These are phyloP conservation scores for Acholoe squamosa DNA, from an alignment of 2,888 invertebrate species.

Conservation along the genomic window DNA sequence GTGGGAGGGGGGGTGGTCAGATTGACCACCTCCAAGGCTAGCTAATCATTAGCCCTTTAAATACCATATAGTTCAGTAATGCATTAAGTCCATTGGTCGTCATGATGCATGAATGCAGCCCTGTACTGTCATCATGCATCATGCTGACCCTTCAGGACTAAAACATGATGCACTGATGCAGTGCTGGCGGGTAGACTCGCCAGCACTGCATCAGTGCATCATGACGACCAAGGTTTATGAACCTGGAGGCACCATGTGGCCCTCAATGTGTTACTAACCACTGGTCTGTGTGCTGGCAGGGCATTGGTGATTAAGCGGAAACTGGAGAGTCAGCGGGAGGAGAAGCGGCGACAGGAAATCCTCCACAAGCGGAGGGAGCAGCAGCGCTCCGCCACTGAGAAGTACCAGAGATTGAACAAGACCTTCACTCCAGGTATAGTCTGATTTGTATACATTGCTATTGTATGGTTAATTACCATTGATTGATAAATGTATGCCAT, in stretches of 20 bases:
- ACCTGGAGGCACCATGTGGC: too few relatives aligned
- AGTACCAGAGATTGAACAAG: conserved; percentile 75
- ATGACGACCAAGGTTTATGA: not conserved
- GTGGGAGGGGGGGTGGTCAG: too few relatives aligned
- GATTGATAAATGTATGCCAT: too few relatives aligned
- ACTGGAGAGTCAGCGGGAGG: conserved; percentile 72
- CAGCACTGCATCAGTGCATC: not conserved
- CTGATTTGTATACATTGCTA: not conserved
- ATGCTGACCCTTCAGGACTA: too few relatives aligned
- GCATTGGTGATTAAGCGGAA: conserved; percentile 66
- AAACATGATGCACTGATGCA: too few relatives aligned
- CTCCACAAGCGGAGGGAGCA: conserved; percentile 76
- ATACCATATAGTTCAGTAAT: too few relatives aligned
- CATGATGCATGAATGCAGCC: too few relatives aligned
- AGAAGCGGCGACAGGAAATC: conserved; percentile 79
- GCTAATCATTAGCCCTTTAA: too few relatives aligned
- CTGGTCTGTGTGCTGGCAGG: conserved; percentile 59
- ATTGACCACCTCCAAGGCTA: too few relatives aligned
- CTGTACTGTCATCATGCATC: too few relatives aligned
- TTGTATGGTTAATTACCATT: too few relatives aligned
- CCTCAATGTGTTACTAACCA: not conserved
- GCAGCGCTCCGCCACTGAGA: conserved; percentile 80
- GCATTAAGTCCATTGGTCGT: too few relatives aligned
- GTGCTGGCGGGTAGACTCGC: not conserved
- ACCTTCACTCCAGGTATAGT: conserved; percentile 36